Evolutionary conservation across 2,888 invertebrate species (phyloP).

Genomic region (Patella depressa): DNA sequence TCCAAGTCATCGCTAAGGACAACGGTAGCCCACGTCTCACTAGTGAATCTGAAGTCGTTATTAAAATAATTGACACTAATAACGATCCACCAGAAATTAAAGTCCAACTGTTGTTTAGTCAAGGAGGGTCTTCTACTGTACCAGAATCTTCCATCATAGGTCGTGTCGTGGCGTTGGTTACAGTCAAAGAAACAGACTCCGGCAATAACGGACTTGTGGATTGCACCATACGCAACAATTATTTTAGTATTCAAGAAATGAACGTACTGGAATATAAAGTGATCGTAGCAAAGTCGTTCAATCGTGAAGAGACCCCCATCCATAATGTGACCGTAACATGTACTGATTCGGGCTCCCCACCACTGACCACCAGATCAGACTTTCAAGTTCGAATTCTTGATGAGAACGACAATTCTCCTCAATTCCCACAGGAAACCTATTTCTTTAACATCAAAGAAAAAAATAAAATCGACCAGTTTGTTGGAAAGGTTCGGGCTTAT

Average conservation of each 20-base stretch:
- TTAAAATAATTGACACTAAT: slow-evolving; percentile 33
- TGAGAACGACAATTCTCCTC: slow-evolving; percentile 38
- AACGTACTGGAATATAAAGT: slow-evolving; percentile 31
- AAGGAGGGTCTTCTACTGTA: slow-evolving; percentile 28
- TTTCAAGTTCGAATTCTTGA: slow-evolving; percentile 34
- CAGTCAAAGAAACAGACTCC: slow-evolving; percentile 34
- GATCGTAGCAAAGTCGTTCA: slow-evolving; percentile 30
- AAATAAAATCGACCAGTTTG: slow-evolving; percentile 29
- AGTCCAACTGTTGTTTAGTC: slow-evolving; percentile 27
- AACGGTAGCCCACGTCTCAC: slow-evolving; percentile 31
- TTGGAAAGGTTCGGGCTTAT: slow-evolving; percentile 32
- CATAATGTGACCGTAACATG: slow-evolving; percentile 32
- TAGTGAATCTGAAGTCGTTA: slow-evolving; percentile 26
- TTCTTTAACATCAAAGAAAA: slow-evolving; percentile 35
- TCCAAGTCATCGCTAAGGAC: slow-evolving; percentile 36
- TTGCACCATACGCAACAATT: slow-evolving; percentile 27
- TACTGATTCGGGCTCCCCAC: slow-evolving; percentile 33
- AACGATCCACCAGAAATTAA: slow-evolving; percentile 37
- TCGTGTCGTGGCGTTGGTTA: slow-evolving; percentile 30
- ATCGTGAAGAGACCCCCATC: slow-evolving; percentile 29
- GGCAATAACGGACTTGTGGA: slow-evolving; percentile 34
- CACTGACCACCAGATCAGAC: slow-evolving; percentile 26
- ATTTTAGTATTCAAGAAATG: slow-evolving; percentile 29
- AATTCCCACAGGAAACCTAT: slow-evolving; percentile 31
- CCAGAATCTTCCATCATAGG: slow-evolving; percentile 34